Evolutionary conservation across 1,140 invertebrate genomes (phyloP).

Genomic region (Lanistes nyassanus): DNA sequence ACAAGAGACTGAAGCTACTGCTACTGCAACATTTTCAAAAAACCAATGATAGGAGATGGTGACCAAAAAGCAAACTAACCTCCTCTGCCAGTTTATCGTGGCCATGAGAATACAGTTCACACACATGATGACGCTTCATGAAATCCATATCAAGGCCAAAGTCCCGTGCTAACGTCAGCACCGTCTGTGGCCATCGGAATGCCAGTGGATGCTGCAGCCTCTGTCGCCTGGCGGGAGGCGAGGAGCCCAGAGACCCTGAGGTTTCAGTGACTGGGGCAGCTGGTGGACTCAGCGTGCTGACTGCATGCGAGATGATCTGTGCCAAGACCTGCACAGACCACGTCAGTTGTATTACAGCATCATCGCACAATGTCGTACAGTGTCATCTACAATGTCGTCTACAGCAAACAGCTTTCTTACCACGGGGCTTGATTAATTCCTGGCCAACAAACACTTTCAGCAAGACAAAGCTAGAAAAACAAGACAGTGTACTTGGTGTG

Average conservation of each 20-base stretch:
- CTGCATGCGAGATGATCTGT: conserved; percentile 59
- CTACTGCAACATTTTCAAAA: not conserved
- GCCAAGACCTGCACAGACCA: conserved; percentile 62
- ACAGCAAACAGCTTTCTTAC: no score
- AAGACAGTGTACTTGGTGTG: no score
- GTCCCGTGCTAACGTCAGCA: conserved; percentile 77
- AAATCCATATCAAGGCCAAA: conserved; percentile 84
- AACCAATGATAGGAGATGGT: not conserved
- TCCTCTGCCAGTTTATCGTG: conserved; percentile 82
- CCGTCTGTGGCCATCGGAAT: conserved; percentile 49
- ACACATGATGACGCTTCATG: conserved; percentile 80
- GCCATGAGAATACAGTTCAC: conserved; percentile 80
- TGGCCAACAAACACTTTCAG: no score
- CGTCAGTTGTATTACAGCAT: no score
- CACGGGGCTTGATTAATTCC: no score
- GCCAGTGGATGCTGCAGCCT: conserved; percentile 21
- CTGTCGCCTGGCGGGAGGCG: conserved; percentile 20
- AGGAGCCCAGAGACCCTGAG: conserved; percentile 14
- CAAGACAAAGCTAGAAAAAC: no score
- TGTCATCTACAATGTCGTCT: no score
- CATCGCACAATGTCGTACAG: no score
- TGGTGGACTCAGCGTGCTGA: conserved; percentile 36
- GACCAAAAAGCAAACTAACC: conserved; percentile 63
- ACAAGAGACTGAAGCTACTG: no score
- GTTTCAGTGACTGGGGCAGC: not conserved